Evolutionary conservation across 1,140 invertebrate species (phyloP).

Genomic region (Drosophila setifemur): DNA sequence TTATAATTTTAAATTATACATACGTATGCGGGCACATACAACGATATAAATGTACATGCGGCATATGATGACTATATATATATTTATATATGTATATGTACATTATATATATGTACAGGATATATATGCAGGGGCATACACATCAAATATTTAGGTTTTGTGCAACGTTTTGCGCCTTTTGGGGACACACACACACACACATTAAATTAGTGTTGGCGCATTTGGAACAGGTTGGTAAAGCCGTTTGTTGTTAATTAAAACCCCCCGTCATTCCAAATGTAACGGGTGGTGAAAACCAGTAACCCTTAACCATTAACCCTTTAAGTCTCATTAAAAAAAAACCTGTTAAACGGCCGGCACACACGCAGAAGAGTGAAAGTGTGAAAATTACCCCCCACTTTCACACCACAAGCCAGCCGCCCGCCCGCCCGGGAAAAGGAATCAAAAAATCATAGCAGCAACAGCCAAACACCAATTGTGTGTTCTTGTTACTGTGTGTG

Average conservation of each 20-base stretch:
- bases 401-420: slow-evolving; percentile 14
- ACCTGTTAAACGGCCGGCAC: slow-evolving; percentile 58
- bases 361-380: slow-evolving; percentile 70
- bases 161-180: slow-evolving; percentile 60
- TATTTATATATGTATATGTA: slow-evolving; percentile 14
- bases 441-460: slow-evolving; percentile 76
- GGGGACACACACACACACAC: slow-evolving; percentile 26
- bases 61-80: slow-evolving; percentile 36
- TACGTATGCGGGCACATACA: slow-evolving; percentile 29
- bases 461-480: slow-evolving; percentile 56
- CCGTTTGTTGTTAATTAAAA: slow-evolving; percentile 34
- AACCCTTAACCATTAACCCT: slow-evolving; percentile 43
- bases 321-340: slow-evolving; percentile 42
- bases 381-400: slow-evolving; percentile 58
- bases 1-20: slow-evolving; percentile 80
- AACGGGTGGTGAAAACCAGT: not conserved
- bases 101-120: slow-evolving; percentile 10
- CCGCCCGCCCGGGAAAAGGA: slow-evolving; percentile 51
- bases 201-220: slow-evolving; percentile 67
- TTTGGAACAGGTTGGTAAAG: slow-evolving; percentile 31
- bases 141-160: slow-evolving; percentile 73
- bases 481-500: slow-evolving; percentile 12
- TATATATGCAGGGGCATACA: slow-evolving; percentile 24
- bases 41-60: slow-evolving; percentile 46
- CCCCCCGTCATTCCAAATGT: slow-evolving; percentile 26